These are phyloP conservation scores for Kryptolebias ocellatus DNA, from an alignment of 2,797 vertebrate species.

Conservation along the genomic window DNA sequence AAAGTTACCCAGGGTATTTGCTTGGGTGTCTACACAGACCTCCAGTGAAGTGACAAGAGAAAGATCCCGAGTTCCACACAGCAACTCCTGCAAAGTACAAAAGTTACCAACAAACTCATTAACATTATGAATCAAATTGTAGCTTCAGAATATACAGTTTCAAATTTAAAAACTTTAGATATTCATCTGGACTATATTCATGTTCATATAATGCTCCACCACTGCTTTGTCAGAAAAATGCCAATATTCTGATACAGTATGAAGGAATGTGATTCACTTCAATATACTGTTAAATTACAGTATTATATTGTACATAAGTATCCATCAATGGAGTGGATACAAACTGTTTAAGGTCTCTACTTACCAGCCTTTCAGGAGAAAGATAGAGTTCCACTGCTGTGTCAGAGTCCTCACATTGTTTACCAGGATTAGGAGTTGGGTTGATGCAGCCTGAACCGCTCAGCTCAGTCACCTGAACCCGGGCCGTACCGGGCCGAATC, in stretches of 20 bases:
- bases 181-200: neutral
- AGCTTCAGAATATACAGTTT: slow-evolving; percentile 4
- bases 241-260: too few relatives aligned
- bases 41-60: slow-evolving; percentile 83
- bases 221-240: too few relatives aligned
- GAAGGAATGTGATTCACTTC: too few relatives aligned
- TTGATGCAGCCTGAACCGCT: slow-evolving; percentile 81
- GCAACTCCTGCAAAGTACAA: slow-evolving; percentile 78
- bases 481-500: slow-evolving; percentile 67
- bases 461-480: slow-evolving; percentile 82
- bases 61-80: slow-evolving; percentile 86
- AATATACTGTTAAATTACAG: too few relatives aligned
- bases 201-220: neutral
- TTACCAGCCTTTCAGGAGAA: slow-evolving; percentile 86
- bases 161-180: neutral
- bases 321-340: neutral
- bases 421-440: slow-evolving; percentile 73
- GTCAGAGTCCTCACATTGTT: slow-evolving; percentile 61
- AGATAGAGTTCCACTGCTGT: slow-evolving; percentile 79
- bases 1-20: slow-evolving; percentile 88
- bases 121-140: neutral
- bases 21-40: slow-evolving; percentile 86
- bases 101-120: slow-evolving; percentile 5
- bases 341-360: slow-evolving; percentile 20
- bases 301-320: neutral